A percentile compares a stretch with the other conserved stretches of the same genome.
Evolutionary conservation across 2,113 vertebrate species (phyloP).

Genomic region (Triplophysa rosa): DNA sequence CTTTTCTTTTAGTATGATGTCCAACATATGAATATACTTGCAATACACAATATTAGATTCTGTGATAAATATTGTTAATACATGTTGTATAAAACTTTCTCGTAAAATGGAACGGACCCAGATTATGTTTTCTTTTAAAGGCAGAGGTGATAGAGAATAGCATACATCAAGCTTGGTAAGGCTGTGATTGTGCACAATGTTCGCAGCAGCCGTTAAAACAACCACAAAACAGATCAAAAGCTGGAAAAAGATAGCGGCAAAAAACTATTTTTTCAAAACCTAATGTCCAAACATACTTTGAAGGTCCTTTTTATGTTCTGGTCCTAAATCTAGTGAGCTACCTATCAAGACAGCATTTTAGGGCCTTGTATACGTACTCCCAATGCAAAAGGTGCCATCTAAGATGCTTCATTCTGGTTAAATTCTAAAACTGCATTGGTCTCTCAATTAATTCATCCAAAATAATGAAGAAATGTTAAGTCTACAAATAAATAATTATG

Average conservation of each 20-base stretch:
- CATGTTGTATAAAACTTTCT: neutral
- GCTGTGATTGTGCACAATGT: neutral
- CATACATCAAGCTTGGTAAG: slow-evolving; percentile 2
- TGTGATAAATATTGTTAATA: no score
- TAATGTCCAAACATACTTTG: no score
- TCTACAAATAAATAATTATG: neutral
- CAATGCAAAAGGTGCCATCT: no score
- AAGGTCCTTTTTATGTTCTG: neutral
- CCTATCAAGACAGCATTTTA: neutral
- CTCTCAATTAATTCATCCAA: neutral
- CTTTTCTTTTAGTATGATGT: no score
- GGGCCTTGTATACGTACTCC: neutral
- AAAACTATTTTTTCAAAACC: neutral
- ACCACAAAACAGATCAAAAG: neutral
- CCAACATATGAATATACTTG: neutral
- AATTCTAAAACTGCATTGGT: no score
- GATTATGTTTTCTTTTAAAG: neutral
- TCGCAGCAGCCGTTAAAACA: neutral
- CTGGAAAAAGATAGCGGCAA: neutral
- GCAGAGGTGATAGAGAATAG: slow-evolving; percentile 1
- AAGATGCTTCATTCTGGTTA: no score
- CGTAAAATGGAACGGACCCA: neutral
- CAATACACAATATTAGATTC: neutral
- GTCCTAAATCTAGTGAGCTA: neutral
- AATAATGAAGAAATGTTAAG: neutral